Evolutionary conservation across 2,113 vertebrate species (phyloP).

Genomic region (Parus major): DNA sequence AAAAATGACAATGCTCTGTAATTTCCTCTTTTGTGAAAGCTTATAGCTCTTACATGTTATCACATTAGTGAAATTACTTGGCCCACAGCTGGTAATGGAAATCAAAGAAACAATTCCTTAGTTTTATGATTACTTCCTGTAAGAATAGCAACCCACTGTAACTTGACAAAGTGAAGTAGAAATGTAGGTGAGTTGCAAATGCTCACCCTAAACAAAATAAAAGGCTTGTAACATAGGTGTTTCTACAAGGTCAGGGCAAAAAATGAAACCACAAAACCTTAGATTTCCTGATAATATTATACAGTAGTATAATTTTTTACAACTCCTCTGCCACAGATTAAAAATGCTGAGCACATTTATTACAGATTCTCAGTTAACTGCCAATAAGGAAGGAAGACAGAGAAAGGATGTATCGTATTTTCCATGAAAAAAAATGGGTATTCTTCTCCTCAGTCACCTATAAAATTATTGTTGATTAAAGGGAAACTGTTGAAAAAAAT

Average conservation of each 20-base stretch:
- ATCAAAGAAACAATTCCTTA: background rate
- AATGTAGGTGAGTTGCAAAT: background rate
- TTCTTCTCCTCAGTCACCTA: background rate
- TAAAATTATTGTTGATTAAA: background rate
- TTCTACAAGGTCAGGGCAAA: background rate
- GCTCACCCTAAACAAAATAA: background rate
- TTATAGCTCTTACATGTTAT: background rate
- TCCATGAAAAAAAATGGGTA: background rate
- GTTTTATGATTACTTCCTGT: background rate
- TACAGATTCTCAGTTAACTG: background rate
- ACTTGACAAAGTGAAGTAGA: background rate
- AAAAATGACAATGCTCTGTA: background rate
- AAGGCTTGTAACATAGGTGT: background rate
- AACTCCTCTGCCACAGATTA: background rate
- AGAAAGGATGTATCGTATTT: background rate
- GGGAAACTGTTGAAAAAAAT: background rate
- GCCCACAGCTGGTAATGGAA: background rate
- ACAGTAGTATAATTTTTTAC: background rate
- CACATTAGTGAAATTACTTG: background rate
- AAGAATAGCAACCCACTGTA: background rate
- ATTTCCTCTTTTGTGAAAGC: background rate
- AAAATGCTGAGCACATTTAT: background rate
- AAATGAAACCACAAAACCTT: background rate
- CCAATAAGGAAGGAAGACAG: background rate
- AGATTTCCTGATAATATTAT: background rate